Evolutionary conservation across 2,888 invertebrate species (phyloP), one percentile per base, ranked within the genome.

Genomic region (Meteorus cinctellus): DNA sequence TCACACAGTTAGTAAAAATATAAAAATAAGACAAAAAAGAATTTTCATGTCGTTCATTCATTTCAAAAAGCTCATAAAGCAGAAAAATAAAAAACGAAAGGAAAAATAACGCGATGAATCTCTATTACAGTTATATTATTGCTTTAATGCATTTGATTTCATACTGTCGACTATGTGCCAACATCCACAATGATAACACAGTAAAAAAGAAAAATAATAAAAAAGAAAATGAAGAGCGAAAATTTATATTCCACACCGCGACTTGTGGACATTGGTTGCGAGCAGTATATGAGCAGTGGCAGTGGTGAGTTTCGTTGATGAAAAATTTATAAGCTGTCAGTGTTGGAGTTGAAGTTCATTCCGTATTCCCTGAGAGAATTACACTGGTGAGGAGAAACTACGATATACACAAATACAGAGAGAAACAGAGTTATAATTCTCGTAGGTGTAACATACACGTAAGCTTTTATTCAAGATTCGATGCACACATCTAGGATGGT

Each of bases 291-390:
- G 34, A 36, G 60, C n/a, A 69, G 69, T 55, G 55, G 29, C 12
- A 19, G 55, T 51, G 16, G 19, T 24, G 36, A 6, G 51, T 48
- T 68, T 68, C 4, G 68, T 68, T 48, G 29, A 45, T 59, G 62
- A 74, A 74, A 74, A 74, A 74, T 74, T 69, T 69, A 74, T 74
- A 69, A 74, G 29, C 45, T 62, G 51, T 65, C 65, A 65, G 65
- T 36, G n/a, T 51, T 65, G 27, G 34, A 31, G 31, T 29, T 29
- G 48, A 27, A 68, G 31, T 72, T 66, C 79, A 79, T 79, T 77
- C 72, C 68, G 72, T 70, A 79, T 79, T 76, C 78, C 74, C 77
- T 77, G 77, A 77, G 78, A 69, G 77, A 79, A 79, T 79, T 79
- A 74, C 74, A 63, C 36, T 65, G 66, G 27, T 19, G 55, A 55